Conservation (phyloP, 2,797 vertebrate species). For the Myiotriccus ornatus region DNA sequence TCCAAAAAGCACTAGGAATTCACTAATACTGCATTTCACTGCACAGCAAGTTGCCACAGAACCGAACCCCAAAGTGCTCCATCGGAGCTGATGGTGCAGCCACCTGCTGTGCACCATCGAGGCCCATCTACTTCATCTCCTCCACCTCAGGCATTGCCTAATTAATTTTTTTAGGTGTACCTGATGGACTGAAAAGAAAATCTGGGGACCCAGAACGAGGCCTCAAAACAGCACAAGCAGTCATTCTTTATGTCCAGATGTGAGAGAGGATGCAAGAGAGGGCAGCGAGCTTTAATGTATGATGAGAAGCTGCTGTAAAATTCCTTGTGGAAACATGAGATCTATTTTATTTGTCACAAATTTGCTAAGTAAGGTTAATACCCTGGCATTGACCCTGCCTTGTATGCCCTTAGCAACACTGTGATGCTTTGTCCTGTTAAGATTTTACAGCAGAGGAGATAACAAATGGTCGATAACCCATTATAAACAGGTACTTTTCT, state of each 20-base stretch:
- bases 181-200: neutral
- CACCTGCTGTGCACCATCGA: fast-evolving
- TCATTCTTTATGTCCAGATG: neutral
- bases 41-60: neutral
- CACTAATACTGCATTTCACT: neutral
- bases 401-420: neutral
- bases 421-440: neutral
- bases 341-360: neutral
- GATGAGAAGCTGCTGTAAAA: neutral
- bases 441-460: constrained; percentile 26
- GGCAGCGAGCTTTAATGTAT: neutral
- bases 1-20: neutral
- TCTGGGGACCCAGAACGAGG: neutral
- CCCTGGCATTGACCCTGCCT: constrained; percentile 13
- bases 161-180: neutral
- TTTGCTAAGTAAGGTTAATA: constrained; percentile 35
- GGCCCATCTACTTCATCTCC: neutral
- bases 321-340: neutral
- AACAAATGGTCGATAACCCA: neutral
- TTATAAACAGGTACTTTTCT: constrained; percentile 16
- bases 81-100: fast-evolving
- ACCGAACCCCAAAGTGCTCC: neutral
- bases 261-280: neutral
- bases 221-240: neutral
- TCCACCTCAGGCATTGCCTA: neutral